These are phyloP conservation scores for Drosophila incognita DNA, from an alignment of 2,888 invertebrate genomes.

Conservation along the genomic window DNA sequence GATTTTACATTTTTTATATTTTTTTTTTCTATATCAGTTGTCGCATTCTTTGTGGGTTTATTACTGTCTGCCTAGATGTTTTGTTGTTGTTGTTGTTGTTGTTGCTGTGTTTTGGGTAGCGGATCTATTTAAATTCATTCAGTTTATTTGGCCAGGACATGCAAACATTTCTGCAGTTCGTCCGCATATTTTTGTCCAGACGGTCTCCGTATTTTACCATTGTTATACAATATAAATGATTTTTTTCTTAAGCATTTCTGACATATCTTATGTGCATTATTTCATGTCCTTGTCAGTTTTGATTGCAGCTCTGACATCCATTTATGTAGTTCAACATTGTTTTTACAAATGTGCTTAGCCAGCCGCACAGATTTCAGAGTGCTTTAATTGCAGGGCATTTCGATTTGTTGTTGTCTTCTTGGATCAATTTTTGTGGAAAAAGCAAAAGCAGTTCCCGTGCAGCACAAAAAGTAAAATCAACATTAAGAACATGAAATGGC, in stretches of 20 bases:
- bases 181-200: constrained; percentile 21
- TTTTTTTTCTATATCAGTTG: constrained; percentile 29
- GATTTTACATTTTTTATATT: constrained; percentile 56
- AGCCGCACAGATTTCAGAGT: constrained; percentile 4
- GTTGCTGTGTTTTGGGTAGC: constrained; percentile 18
- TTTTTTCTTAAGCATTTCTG: constrained; percentile 50
- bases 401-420: constrained; percentile 7
- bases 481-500: constrained; percentile 44
- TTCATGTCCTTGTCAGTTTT: constrained; percentile 50
- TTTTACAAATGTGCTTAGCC: constrained; percentile 13
- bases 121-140: constrained; percentile 66
- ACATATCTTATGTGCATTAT: constrained; percentile 75
- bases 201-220: constrained; percentile 1
- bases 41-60: constrained; percentile 75
- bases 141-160: constrained; percentile 74
- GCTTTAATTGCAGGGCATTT: constrained; percentile 43
- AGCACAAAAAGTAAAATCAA: constrained; percentile 20
- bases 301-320: constrained; percentile 49
- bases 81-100: constrained; percentile 3
- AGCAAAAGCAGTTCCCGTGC: not conserved
- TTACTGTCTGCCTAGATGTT: constrained; percentile 42
- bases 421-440: not conserved
- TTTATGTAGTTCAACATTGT: constrained; percentile 53
- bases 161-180: constrained; percentile 56
- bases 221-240: not conserved